These are phyloP conservation scores for Morus bassanus DNA, from an alignment of 2,797 vertebrate species.

Conservation along the genomic window DNA sequence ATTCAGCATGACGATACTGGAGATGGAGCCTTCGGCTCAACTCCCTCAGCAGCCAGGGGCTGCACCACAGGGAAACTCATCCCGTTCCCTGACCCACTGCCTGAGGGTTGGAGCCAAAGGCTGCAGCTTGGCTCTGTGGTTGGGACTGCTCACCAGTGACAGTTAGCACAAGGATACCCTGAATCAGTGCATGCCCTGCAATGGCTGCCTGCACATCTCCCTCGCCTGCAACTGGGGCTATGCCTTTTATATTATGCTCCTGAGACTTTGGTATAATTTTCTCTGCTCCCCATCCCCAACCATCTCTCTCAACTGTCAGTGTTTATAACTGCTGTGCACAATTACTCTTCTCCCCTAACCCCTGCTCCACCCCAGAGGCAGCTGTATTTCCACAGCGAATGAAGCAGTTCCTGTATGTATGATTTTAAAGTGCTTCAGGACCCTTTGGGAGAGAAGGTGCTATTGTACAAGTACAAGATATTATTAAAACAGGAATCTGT, in stretches of 20 bases:
- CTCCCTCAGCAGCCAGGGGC: not conserved
- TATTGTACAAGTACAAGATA: constrained; percentile 63
- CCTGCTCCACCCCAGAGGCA: not conserved
- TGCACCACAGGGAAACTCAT: fast-evolving
- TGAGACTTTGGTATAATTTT: not conserved
- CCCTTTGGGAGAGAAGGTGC: constrained; percentile 62
- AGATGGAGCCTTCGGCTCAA: not conserved
- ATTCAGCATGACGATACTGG: fast-evolving
- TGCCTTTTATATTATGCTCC: not conserved
- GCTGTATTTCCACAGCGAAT: constrained; percentile 17
- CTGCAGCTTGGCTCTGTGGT: fast-evolving
- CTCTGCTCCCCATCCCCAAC: fast-evolving
- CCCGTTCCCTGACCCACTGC: not conserved
- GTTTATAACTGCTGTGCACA: not conserved
- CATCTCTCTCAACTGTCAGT: not conserved
- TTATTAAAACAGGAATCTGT: constrained; percentile 69
- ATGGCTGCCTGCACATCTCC: not conserved
- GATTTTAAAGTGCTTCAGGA: constrained; percentile 35
- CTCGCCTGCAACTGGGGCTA: not conserved
- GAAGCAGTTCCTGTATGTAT: constrained; percentile 28
- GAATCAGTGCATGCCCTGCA: fast-evolving
- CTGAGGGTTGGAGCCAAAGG: not conserved
- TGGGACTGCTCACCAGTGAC: fast-evolving
- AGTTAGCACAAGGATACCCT: not conserved
- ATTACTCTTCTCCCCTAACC: not conserved